Percentiles rank a stretch among this genome's conserved stretches.
phyloP scores from a whole-genome alignment of 2,797 vertebrate species.

The Chrysocyon brachyurus region DNA sequence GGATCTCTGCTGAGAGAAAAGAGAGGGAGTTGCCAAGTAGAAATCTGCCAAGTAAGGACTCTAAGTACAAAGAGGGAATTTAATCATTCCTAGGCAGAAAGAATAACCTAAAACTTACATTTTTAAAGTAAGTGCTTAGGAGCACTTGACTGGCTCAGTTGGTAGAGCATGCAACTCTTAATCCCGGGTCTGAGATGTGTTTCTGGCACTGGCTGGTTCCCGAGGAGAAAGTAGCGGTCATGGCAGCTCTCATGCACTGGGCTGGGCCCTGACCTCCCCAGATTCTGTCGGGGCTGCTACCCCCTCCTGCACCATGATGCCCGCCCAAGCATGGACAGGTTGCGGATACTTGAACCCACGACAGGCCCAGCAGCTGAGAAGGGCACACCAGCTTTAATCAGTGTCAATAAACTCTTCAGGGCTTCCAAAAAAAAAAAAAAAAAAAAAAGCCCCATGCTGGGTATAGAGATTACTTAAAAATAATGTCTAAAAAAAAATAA shows the following conservation, averaged over 20 bases:
- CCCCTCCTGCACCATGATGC: accelerated
- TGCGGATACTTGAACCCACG: accelerated
- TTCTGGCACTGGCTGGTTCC: not conserved
- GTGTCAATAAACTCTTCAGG: not conserved
- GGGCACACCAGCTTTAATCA: not conserved
- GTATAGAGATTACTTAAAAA: not conserved
- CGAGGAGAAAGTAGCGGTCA: not conserved
- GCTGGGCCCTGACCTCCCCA: accelerated
- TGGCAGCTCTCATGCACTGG: accelerated
- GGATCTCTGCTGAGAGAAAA: not conserved
- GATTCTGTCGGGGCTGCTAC: not conserved
- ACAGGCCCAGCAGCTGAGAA: not conserved
- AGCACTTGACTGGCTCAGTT: not conserved
- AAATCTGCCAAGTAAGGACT: not conserved
- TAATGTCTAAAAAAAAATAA: no score
- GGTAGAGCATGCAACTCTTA: not conserved
- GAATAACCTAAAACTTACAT: not conserved
- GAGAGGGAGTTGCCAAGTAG: not conserved
- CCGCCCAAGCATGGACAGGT: accelerated
- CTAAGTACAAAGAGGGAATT: not conserved
- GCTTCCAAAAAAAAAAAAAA: not conserved
- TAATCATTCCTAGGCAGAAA: not conserved
- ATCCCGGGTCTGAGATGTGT: not conserved
- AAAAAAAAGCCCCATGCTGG: not conserved
- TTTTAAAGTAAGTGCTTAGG: not conserved